Percentiles rank a stretch among this genome's conserved stretches.
These are phyloP conservation scores for Pentalonia nigronervosa DNA, from an alignment of 1,140 invertebrate species.

Conservation along the genomic window DNA sequence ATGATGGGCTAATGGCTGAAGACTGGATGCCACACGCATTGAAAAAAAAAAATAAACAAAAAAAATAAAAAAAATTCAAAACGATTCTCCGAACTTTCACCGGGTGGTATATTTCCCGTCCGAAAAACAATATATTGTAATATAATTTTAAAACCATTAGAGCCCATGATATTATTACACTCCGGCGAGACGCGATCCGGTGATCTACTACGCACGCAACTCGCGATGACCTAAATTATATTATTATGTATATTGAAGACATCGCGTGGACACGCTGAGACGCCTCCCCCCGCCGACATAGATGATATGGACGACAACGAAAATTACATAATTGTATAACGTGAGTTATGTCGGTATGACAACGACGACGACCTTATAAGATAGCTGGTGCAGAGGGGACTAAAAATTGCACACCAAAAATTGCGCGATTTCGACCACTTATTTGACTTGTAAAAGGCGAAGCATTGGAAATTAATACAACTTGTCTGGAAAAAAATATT, in stretches of 20 bases:
- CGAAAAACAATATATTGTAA: neutral
- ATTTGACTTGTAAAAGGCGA: neutral
- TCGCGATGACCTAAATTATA: too few relatives aligned
- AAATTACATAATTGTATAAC: neutral
- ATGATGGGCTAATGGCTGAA: slow-evolving; percentile 48
- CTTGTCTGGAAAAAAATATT: neutral
- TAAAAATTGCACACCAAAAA: neutral
- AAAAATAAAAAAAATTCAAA: neutral
- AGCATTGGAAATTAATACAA: neutral
- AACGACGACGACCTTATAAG: neutral
- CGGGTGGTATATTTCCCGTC: neutral
- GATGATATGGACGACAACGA: neutral
- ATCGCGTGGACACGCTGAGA: neutral
- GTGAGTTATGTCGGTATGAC: neutral
- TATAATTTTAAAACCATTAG: neutral
- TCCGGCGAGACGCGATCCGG: neutral
- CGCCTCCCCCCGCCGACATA: too few relatives aligned
- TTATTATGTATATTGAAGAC: neutral
- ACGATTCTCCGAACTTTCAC: neutral
- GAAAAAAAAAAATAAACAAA: neutral
- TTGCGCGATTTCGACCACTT: neutral
- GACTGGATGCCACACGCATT: slow-evolving; percentile 54
- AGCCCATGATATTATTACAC: neutral
- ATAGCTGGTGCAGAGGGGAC: neutral
- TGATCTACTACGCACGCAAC: too few relatives aligned